Evolutionary conservation across 2,888 invertebrate genomes (phyloP).

Genomic region (Matsumyia berberina): DNA sequence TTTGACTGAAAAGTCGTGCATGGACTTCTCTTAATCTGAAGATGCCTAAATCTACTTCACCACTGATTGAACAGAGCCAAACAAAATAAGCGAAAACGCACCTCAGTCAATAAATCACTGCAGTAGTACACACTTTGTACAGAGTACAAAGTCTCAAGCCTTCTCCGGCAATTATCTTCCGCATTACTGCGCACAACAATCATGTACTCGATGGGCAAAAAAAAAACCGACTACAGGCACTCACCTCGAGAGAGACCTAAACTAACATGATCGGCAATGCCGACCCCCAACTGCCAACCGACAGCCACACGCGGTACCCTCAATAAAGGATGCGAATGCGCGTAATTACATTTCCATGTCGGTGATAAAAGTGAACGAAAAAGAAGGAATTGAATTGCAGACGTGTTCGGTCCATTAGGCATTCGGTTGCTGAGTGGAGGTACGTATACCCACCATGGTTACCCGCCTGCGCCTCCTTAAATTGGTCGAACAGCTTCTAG

Average conservation of each 20-base stretch:
- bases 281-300: constrained; percentile 37
- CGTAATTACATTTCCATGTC: constrained; percentile 76
- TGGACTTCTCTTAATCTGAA: background rate
- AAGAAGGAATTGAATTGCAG: constrained; percentile 48
- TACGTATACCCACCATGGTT: constrained; percentile 3
- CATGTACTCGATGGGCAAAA: constrained; percentile 48
- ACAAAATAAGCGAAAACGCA: constrained; percentile 49
- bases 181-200: constrained; percentile 60
- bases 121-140: constrained; percentile 29
- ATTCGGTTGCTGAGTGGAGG: constrained; percentile 39
- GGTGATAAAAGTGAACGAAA: constrained; percentile 62
- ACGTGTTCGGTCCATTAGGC: constrained; percentile 72
- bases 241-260: constrained; percentile 24
- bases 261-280: constrained; percentile 39
- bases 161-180: constrained; percentile 61
- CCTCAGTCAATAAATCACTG: constrained; percentile 65
- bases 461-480: constrained; percentile 43
- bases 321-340: constrained; percentile 71
- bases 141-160: constrained; percentile 47
- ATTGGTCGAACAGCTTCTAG: constrained; percentile 63
- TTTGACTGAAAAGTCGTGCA: no score
- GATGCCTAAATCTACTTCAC: background rate
- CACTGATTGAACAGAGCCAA: background rate
- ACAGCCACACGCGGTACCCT: constrained; percentile 44
- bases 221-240: constrained; percentile 37